Conservation (phyloP, 2,888 invertebrate species). For the Ectemnius cavifrons region DNA sequence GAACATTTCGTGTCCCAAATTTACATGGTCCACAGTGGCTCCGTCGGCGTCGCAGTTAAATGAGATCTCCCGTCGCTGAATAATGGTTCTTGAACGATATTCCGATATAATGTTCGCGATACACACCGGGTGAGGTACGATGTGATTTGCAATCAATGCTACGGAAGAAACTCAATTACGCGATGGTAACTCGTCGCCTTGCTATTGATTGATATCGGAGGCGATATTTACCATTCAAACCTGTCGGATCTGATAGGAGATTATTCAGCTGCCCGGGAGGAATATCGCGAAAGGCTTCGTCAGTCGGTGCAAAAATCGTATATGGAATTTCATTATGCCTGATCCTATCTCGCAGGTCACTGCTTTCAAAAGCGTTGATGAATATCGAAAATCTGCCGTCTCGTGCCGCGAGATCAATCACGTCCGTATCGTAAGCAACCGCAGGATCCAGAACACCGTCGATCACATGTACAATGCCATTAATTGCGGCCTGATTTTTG, state of each 20-base stretch:
- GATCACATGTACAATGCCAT: slow-evolving; percentile 39
- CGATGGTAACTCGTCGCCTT: neutral
- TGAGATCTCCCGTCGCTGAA: slow-evolving; percentile 14
- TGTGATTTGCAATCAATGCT: slow-evolving; percentile 38
- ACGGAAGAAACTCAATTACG: neutral
- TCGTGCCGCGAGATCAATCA: slow-evolving; percentile 26
- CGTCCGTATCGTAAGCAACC: slow-evolving; percentile 24
- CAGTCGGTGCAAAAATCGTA: slow-evolving; percentile 41
- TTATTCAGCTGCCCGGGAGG: slow-evolving; percentile 15
- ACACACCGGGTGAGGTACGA: slow-evolving; percentile 37
- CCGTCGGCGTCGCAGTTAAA: slow-evolving; percentile 25
- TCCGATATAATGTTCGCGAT: slow-evolving; percentile 34
- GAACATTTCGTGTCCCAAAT: slow-evolving; percentile 24
- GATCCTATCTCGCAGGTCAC: slow-evolving; percentile 23
- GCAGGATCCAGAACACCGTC: slow-evolving; percentile 39
- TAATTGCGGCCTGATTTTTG: slow-evolving; percentile 37
- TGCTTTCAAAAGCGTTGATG: slow-evolving; percentile 23
- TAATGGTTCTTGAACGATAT: slow-evolving; percentile 20
- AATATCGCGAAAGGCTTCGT: slow-evolving; percentile 31
- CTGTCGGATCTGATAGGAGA: slow-evolving; percentile 15
- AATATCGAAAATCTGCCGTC: slow-evolving; percentile 45
- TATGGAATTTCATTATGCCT: slow-evolving; percentile 19
- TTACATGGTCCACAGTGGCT: slow-evolving; percentile 14
- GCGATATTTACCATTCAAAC: slow-evolving; percentile 23
- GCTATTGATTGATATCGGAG: neutral